A percentile compares a stretch with the other conserved stretches of the same genome.
Evolutionary conservation across 2,797 vertebrate genomes (phyloP).

Genomic region (Anguilla megastoma): DNA sequence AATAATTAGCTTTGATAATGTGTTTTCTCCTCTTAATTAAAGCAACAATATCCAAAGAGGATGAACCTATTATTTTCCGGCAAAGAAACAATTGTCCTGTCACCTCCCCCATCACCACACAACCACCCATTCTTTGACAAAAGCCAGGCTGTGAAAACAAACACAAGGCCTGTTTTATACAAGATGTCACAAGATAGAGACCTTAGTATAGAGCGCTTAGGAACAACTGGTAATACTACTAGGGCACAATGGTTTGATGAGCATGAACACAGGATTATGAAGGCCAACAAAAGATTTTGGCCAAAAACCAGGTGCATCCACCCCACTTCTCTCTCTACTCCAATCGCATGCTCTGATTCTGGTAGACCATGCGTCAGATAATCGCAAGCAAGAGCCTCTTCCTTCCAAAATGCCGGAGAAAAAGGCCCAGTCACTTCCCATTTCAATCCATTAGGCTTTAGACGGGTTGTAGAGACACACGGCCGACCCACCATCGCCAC

Average conservation of each 20-base stretch:
- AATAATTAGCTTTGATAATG: conserved; percentile 54
- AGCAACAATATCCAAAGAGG: conserved; percentile 43
- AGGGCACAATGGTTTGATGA: neutral
- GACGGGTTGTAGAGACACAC: neutral
- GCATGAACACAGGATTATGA: neutral
- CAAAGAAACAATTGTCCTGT: conserved; percentile 41
- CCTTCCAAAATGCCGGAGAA: neutral
- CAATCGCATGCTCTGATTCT: neutral
- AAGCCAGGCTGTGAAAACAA: neutral
- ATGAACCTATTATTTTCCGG: conserved; percentile 36
- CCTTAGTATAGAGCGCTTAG: neutral
- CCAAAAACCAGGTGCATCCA: neutral
- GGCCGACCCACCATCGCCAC: neutral
- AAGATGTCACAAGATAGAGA: neutral
- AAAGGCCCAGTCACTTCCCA: neutral
- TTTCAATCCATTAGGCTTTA: neutral
- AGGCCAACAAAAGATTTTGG: neutral
- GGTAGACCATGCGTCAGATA: neutral
- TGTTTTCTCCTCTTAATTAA: conserved; percentile 54
- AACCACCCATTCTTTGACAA: conserved; percentile 23
- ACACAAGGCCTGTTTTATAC: conserved; percentile 1
- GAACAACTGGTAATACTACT: neutral
- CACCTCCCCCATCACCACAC: neutral
- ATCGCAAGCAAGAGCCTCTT: neutral
- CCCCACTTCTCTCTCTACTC: neutral